These are phyloP conservation scores for Echinarachnius parma DNA, from an alignment of 53 echinoderm and acorn worm species.

Conservation along the genomic window DNA sequence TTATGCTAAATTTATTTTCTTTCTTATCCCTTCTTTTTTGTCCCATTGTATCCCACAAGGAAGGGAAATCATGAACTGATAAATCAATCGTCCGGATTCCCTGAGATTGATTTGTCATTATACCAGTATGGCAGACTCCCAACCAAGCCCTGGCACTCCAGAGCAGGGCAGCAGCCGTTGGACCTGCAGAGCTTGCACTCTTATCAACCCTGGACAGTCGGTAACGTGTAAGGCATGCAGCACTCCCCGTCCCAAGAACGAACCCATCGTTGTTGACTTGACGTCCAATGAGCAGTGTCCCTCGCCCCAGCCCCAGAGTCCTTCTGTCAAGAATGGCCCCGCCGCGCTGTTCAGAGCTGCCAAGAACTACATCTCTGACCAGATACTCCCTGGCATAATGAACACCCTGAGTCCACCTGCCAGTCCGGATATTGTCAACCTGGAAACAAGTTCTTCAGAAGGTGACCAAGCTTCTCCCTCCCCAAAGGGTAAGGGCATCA, in stretches of 20 bases:
- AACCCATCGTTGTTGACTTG: slow-evolving; percentile 23
- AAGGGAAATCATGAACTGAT: too few species aligned
- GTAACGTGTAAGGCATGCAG: slow-evolving; percentile 59
- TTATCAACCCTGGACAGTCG: slow-evolving; percentile 61
- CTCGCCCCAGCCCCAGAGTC: neutral
- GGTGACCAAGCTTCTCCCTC: neutral
- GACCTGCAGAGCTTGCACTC: slow-evolving; percentile 72
- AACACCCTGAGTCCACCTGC: slow-evolving; percentile 39
- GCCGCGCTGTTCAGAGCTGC: slow-evolving; percentile 33
- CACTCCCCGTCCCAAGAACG: slow-evolving; percentile 12
- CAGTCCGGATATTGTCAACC: slow-evolving; percentile 1
- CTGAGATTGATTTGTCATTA: too few species aligned
- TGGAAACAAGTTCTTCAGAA: neutral
- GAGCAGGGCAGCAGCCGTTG: slow-evolving; percentile 44
- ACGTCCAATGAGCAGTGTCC: neutral
- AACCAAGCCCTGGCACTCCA: neutral
- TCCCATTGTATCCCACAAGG: too few species aligned
- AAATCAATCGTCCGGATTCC: too few species aligned
- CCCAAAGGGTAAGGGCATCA: slow-evolving; percentile 4
- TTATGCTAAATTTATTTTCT: too few species aligned
- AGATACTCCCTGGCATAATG: slow-evolving; percentile 57
- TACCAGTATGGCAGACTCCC: too few species aligned
- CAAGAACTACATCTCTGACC: slow-evolving; percentile 40
- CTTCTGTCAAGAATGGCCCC: slow-evolving; percentile 4
- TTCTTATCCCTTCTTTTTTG: too few species aligned